phyloP scores from a whole-genome alignment of 2,113 vertebrate species.

The Mixornis gularis region DNA sequence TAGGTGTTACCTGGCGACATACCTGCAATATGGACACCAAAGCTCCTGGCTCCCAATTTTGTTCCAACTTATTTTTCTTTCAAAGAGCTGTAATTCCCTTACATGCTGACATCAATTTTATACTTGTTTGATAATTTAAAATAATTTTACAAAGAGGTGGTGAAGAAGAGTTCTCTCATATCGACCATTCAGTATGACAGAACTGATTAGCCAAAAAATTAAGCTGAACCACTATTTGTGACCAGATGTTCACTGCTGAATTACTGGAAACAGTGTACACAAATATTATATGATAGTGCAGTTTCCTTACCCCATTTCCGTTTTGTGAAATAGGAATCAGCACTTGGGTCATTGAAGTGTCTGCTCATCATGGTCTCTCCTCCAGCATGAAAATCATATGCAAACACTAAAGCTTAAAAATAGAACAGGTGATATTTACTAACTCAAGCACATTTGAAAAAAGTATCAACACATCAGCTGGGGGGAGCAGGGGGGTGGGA shows the following conservation, averaged over 20 bases:
- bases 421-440: conserved; percentile 28
- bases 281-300: background rate
- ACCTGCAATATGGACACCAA: background rate
- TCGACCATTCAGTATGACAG: background rate
- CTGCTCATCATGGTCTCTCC: conserved; percentile 98
- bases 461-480: background rate
- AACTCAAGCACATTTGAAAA: background rate
- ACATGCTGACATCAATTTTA: background rate
- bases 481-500: accelerated
- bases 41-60: background rate
- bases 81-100: background rate
- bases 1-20: background rate
- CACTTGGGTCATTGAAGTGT: conserved; percentile 95
- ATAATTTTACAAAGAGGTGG: background rate
- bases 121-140: background rate
- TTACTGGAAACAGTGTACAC: background rate
- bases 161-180: background rate
- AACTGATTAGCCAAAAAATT: background rate
- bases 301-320: conserved; percentile 94
- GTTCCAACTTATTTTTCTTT: background rate
- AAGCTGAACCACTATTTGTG: background rate
- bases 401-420: conserved; percentile 92
- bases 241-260: background rate
- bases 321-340: conserved; percentile 96
- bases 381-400: conserved; percentile 97